These are phyloP conservation scores for Dryobota labecula DNA, from an alignment of 2,888 invertebrate species.

Conservation along the genomic window DNA sequence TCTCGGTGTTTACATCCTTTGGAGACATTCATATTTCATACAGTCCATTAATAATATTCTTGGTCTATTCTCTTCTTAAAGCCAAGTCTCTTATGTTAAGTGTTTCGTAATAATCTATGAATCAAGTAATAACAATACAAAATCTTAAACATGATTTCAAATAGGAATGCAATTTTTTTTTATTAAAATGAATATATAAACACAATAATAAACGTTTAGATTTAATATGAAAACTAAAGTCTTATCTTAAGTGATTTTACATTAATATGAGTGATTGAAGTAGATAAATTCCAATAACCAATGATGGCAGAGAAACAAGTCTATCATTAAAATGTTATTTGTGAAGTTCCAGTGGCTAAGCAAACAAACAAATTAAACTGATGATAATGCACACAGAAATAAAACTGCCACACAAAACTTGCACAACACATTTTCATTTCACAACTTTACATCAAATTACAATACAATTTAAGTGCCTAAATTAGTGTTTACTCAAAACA, in stretches of 20 bases:
- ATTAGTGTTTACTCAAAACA: conserved; percentile 46
- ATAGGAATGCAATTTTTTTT: no score
- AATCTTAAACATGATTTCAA: neutral
- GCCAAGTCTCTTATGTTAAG: neutral
- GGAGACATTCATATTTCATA: no score
- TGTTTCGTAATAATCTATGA: neutral
- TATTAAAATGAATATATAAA: neutral
- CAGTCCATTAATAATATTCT: neutral
- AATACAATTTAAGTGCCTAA: conserved; percentile 5
- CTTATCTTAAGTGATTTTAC: neutral
- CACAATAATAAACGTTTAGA: no score
- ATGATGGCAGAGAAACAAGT: neutral
- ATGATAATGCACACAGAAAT: conserved; percentile 1
- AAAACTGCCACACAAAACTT: neutral
- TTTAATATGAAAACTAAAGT: neutral
- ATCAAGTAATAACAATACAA: neutral
- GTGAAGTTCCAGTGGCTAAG: neutral
- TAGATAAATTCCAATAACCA: neutral
- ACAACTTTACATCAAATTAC: conserved; percentile 23
- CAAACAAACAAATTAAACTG: conserved; percentile 22
- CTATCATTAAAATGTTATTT: neutral
- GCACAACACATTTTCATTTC: conserved; percentile 28
- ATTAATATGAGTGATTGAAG: neutral
- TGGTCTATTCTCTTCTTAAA: neutral
- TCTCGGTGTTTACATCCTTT: neutral